Conservation (phyloP, 2,888 invertebrate genomes). For the Eupithecia exiguata region DNA sequence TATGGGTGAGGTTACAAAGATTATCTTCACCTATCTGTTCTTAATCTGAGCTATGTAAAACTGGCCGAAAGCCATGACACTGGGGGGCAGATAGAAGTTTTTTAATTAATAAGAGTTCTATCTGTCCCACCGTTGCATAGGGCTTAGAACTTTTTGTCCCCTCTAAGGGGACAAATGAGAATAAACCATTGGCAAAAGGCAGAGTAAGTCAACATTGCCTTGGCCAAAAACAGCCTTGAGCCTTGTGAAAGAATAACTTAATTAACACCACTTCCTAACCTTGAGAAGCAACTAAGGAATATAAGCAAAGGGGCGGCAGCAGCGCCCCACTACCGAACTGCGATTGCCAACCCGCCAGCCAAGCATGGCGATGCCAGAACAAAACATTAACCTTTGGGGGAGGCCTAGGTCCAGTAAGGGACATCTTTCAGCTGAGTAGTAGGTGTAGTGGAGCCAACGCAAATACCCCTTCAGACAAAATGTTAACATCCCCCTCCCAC, state of each 20-base stretch:
- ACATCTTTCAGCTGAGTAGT: not conserved
- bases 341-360: not conserved
- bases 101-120: too few relatives aligned
- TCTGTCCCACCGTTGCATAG: too few relatives aligned
- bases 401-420: not conserved
- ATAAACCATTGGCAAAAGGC: too few relatives aligned
- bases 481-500: conserved; percentile 31
- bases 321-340: not conserved
- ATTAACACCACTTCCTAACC: too few relatives aligned
- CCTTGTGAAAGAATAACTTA: not conserved
- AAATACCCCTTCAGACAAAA: conserved; percentile 23
- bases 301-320: not conserved
- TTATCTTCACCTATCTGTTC: not conserved
- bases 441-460: conserved; percentile 38
- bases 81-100: too few relatives aligned
- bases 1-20: not conserved
- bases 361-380: not conserved
- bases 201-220: not conserved
- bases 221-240: not conserved
- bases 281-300: not conserved
- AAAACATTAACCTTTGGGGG: not conserved
- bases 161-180: too few relatives aligned
- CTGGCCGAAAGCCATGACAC: too few relatives aligned
- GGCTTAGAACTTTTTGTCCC: too few relatives aligned
- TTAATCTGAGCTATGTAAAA: not conserved